These are phyloP conservation scores for Periophthalmus magnuspinnatus DNA, from an alignment of 2,797 vertebrate genomes.

Conservation along the genomic window DNA sequence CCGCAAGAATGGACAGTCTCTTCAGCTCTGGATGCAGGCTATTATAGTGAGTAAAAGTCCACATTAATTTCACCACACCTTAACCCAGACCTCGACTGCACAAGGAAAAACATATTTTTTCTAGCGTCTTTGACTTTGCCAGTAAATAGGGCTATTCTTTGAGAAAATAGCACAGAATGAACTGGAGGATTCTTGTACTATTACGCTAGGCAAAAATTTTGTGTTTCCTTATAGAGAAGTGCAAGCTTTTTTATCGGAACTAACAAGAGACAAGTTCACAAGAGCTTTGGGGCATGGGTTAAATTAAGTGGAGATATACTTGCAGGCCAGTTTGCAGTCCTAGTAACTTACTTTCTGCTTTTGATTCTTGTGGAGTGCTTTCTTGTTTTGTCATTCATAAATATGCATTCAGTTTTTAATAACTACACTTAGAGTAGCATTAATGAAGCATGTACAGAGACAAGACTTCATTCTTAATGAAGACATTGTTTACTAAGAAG, in stretches of 20 bases:
- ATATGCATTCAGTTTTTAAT: too few species aligned
- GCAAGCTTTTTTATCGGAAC: not conserved
- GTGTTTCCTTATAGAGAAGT: not conserved
- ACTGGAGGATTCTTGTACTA: not conserved
- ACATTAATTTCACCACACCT: conserved; percentile 21
- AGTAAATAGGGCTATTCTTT: conserved; percentile 19
- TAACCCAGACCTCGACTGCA: conserved; percentile 29
- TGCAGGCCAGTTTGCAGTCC: not conserved
- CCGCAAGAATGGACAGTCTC: conserved; percentile 19
- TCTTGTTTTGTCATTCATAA: too few species aligned
- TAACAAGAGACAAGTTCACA: not conserved
- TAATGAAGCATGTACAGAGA: too few species aligned
- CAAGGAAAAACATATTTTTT: conserved; percentile 16
- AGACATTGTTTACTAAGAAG: too few species aligned
- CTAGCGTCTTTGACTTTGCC: conserved; percentile 7
- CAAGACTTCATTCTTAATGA: too few species aligned
- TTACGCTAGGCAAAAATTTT: too few species aligned
- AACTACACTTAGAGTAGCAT: too few species aligned
- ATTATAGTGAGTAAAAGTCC: conserved; percentile 5
- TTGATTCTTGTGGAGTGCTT: too few species aligned
- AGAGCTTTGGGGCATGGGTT: not conserved
- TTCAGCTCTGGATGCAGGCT: conserved; percentile 9
- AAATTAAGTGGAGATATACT: not conserved
- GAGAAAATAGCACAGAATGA: not conserved
- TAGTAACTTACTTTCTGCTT: not conserved